A percentile compares a stretch with the other conserved stretches of the same genome.
Conservation (phyloP, 2,888 invertebrate genomes). For the Dynastes grantii region DNA sequence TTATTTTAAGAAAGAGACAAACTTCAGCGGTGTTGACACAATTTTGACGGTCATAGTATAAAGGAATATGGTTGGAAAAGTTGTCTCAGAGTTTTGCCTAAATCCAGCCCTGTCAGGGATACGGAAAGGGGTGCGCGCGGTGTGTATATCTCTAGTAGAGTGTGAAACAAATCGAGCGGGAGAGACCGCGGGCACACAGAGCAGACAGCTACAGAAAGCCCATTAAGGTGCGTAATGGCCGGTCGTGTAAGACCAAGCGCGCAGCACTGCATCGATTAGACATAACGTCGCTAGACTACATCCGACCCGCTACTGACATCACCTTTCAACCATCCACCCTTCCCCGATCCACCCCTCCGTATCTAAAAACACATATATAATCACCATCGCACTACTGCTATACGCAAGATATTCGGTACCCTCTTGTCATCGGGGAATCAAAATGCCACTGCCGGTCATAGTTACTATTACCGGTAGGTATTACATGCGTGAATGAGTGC, state of each 20-base stretch:
- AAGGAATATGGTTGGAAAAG: too few species aligned
- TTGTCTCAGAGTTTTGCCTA: background rate
- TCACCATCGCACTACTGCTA: slow-evolving; percentile 23
- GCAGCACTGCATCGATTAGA: slow-evolving; percentile 82
- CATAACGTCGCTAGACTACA: slow-evolving; percentile 72
- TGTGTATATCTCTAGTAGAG: slow-evolving; percentile 57
- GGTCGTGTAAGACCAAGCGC: slow-evolving; percentile 79
- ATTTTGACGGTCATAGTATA: too few species aligned
- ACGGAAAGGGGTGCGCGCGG: slow-evolving; percentile 48
- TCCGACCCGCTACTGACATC: slow-evolving; percentile 70
- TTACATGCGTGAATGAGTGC: slow-evolving; percentile 43
- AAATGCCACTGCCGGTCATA: slow-evolving; percentile 44
- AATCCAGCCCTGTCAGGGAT: slow-evolving; percentile 30
- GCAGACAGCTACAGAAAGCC: slow-evolving; percentile 70
- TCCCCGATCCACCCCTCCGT: slow-evolving; percentile 45
- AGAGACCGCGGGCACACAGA: slow-evolving; percentile 58
- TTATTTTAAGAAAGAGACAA: too few species aligned
- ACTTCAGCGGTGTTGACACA: too few species aligned
- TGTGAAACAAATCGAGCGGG: slow-evolving; percentile 63
- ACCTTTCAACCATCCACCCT: slow-evolving; percentile 58
- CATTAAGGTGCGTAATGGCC: slow-evolving; percentile 86
- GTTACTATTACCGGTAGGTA: slow-evolving; percentile 46
- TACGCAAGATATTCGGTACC: slow-evolving; percentile 11
- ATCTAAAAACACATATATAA: slow-evolving; percentile 44
- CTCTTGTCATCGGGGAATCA: slow-evolving; percentile 46